phyloP scores from a whole-genome alignment of 2,797 vertebrate species.

The Crax fasciolata region DNA sequence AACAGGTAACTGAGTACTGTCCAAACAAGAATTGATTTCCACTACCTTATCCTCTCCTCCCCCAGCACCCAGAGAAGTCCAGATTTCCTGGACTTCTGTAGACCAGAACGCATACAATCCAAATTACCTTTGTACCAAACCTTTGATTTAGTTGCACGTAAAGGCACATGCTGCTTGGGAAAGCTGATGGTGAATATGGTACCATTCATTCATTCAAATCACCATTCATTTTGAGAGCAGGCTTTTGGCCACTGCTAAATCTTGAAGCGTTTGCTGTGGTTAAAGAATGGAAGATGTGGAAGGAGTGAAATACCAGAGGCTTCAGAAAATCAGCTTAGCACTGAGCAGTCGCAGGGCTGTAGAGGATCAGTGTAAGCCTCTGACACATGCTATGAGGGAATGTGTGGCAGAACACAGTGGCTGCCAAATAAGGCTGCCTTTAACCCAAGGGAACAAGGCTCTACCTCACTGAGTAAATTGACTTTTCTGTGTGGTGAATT shows the following conservation, averaged over 20 bases:
- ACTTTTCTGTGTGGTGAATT: background rate
- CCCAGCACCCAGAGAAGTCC: background rate
- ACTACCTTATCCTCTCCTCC: background rate
- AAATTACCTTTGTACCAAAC: background rate
- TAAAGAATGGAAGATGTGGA: background rate
- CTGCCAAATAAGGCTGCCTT: background rate
- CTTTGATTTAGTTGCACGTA: background rate
- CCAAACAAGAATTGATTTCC: background rate
- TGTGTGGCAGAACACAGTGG: background rate
- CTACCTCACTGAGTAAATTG: background rate
- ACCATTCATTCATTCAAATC: background rate
- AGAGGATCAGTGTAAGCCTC: constrained; percentile 2
- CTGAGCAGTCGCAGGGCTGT: background rate
- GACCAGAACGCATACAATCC: accelerated
- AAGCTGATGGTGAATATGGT: accelerated
- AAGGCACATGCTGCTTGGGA: background rate
- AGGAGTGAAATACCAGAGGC: background rate
- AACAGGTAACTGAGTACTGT: background rate
- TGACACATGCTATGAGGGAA: background rate
- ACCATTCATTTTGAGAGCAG: background rate
- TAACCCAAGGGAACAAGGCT: background rate
- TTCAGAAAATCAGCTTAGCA: constrained; percentile 42
- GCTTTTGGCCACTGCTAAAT: background rate
- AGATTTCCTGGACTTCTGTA: background rate
- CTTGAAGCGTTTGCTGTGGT: background rate